Percentiles rank a stretch among this genome's conserved stretches.
phyloP scores from a whole-genome alignment of 2,113 vertebrate species.

The Grammomys dolichurus region DNA sequence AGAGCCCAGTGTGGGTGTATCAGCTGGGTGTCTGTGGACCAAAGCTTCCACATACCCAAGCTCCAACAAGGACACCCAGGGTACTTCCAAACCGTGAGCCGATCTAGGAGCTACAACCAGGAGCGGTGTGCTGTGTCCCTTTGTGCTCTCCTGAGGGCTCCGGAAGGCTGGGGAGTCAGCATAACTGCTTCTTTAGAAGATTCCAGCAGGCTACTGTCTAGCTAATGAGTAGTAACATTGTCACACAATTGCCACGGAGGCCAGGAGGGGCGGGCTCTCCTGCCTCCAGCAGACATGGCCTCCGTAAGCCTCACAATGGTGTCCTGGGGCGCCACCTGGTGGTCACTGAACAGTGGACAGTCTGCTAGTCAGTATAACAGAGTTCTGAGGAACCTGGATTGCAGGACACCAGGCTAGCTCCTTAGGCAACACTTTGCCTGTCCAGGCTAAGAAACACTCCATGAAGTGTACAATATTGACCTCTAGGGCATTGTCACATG shows the following conservation, averaged over 20 bases:
- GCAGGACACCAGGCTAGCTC: fast-evolving
- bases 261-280: not conserved
- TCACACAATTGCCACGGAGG: not conserved
- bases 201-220: not conserved
- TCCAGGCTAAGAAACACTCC: not conserved
- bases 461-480: fast-evolving
- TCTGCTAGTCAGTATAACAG: fast-evolving
- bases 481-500: fast-evolving
- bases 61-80: not conserved
- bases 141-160: not conserved
- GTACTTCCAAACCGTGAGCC: not conserved
- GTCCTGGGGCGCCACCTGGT: constrained; percentile 66
- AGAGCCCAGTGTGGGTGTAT: not conserved
- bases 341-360: not conserved
- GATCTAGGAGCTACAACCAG: not conserved
- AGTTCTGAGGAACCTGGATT: not conserved
- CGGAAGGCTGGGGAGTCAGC: not conserved
- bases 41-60: not conserved
- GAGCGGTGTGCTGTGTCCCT: not conserved
- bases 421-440: fast-evolving
- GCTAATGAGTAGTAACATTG: not conserved
- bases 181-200: constrained; percentile 28
- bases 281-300: not conserved
- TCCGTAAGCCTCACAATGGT: fast-evolving
- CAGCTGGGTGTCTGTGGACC: not conserved